A percentile compares a stretch with the other conserved stretches of the same genome.
phyloP scores from a whole-genome alignment of 2,797 vertebrate genomes.

The Echiichthys vipera region DNA sequence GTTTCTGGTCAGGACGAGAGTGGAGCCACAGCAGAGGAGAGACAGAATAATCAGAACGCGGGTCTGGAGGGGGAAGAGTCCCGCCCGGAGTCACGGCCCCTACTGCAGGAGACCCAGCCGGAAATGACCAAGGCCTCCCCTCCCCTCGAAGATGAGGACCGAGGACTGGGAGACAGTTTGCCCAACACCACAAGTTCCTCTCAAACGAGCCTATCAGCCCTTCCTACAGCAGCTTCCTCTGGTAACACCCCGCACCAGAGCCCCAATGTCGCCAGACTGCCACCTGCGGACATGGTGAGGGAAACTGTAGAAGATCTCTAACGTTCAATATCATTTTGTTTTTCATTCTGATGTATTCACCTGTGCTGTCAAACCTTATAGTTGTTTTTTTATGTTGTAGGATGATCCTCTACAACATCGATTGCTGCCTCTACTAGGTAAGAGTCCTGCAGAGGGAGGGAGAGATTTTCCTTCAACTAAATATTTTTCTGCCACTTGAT shows the following conservation, averaged over 20 bases:
- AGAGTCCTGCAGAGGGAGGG: conserved; percentile 23
- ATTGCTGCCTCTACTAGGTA: conserved; percentile 81
- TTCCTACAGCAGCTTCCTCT: conserved; percentile 73
- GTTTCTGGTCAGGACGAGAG: conserved; percentile 70
- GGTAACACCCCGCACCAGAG: conserved; percentile 78
- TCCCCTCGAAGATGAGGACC: conserved; percentile 84
- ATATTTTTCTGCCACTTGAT: neutral
- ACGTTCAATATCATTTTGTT: neutral
- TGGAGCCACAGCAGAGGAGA: conserved; percentile 79
- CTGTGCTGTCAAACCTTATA: neutral
- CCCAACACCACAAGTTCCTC: conserved; percentile 88
- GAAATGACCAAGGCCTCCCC: conserved; percentile 78
- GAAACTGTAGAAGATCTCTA: neutral
- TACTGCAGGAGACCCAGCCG: conserved; percentile 84
- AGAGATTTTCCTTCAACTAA: neutral
- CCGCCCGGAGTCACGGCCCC: conserved; percentile 78
- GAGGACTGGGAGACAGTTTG: conserved; percentile 86
- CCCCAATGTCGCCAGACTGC: conserved; percentile 65
- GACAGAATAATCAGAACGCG: conserved; percentile 81
- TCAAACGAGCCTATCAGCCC: conserved; percentile 84
- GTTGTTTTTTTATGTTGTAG: conserved; percentile 55
- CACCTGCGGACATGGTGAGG: conserved; percentile 69
- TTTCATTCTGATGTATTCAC: neutral
- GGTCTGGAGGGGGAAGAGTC: conserved; percentile 82
- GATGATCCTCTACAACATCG: conserved; percentile 79